A percentile compares a stretch with the other conserved stretches of the same genome.
Conservation (phyloP, 2,113 vertebrate genomes). For the Crotalus horridus region DNA sequence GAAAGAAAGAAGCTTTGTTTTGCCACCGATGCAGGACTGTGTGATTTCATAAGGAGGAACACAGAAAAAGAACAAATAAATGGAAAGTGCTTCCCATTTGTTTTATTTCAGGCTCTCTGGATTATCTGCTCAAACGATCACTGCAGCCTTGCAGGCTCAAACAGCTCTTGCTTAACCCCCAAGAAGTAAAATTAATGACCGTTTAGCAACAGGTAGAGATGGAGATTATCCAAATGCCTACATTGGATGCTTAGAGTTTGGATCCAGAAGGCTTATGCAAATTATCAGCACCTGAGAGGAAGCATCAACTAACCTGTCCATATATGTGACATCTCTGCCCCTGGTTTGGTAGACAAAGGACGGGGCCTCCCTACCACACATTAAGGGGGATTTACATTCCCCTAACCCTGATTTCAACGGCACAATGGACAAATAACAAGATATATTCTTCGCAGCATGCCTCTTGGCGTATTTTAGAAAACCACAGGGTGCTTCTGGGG, state of each 20-base stretch:
- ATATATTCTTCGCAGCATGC: slow-evolving; percentile 21
- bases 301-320: background rate
- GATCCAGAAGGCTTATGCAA: slow-evolving; percentile 26
- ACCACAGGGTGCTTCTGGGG: background rate
- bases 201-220: background rate
- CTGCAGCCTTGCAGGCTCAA: too few relatives aligned
- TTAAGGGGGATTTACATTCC: background rate
- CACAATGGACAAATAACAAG: background rate
- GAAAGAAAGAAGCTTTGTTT: background rate
- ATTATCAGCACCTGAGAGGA: background rate
- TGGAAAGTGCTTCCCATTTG: background rate
- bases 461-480: slow-evolving; percentile 36
- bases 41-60: background rate
- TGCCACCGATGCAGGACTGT: background rate
- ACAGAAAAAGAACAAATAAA: too few relatives aligned
- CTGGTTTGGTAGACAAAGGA: background rate
- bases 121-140: background rate
- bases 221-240: background rate
- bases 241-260: background rate
- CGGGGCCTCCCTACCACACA: background rate
- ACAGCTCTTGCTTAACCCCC: background rate
- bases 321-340: background rate
- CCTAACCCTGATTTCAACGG: slow-evolving; percentile 15
- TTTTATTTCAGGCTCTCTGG: background rate
- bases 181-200: background rate